Percentiles rank a stretch among this genome's conserved stretches.
These are phyloP conservation scores for Lagorchestes hirsutus DNA, from an alignment of 2,797 vertebrate genomes.

Conservation along the genomic window DNA sequence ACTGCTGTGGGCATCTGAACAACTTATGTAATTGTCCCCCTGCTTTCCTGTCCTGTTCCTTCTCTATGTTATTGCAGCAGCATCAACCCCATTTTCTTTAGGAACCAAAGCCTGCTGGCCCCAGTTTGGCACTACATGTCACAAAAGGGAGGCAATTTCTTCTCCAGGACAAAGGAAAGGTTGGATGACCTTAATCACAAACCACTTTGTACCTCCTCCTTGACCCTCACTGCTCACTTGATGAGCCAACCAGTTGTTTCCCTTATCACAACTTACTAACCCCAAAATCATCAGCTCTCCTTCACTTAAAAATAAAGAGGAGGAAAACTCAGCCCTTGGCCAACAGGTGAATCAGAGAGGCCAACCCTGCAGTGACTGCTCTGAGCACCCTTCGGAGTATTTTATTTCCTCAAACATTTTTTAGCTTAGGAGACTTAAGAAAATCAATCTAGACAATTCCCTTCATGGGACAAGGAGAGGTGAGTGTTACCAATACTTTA, in stretches of 20 bases:
- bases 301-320: background rate
- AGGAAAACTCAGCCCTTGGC: background rate
- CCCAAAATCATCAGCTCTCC: background rate
- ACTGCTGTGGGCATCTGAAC: background rate
- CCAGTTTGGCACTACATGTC: background rate
- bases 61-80: background rate
- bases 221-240: background rate
- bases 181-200: fast-evolving
- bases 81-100: background rate
- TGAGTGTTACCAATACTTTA: background rate
- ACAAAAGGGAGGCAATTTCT: background rate
- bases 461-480: background rate
- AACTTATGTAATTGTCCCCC: background rate
- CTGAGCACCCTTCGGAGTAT: background rate
- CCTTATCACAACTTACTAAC: background rate
- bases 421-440: background rate
- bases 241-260: background rate
- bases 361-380: fast-evolving
- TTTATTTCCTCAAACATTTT: background rate
- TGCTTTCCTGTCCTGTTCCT: background rate
- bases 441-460: background rate
- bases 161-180: background rate
- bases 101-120: constrained; percentile 30
- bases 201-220: background rate
- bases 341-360: background rate